Evolutionary conservation across 2,797 vertebrate genomes (phyloP), one percentile per base, ranked within the genome.

Genomic region (Nothura maculosa): DNA sequence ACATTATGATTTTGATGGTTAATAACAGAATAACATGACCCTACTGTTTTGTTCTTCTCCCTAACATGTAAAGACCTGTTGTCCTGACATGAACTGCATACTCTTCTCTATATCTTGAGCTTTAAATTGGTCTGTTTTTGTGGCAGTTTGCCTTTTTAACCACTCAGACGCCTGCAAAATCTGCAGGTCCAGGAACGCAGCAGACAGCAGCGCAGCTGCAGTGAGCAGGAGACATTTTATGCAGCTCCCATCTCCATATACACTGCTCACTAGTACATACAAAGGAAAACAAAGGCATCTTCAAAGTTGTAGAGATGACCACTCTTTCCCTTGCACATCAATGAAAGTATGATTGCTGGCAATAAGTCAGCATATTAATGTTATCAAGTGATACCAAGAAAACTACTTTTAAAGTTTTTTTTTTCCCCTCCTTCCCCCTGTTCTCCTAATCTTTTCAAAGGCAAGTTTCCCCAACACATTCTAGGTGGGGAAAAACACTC

Each of bases 401-500:
- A 79, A 30, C 3, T 0, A 68, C 58, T 86, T 40, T 4, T 21
- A 88, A 85, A 74, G 32, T 21, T 72, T 74, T 84, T 75, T 47
- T 3, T 28, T 13, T n/a, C 77, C 18, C 3, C 11, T 3, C 38
- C 8, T 2, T 1, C 6, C 9, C 27, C 10, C 19, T 2, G 1
- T 9, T 10, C 18, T 8, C 34, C 15, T 14, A 4, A 12, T 10
- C 64, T 78, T 74, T 74, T 34, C 69, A 81, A 83, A 60, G 28
- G 22, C 13, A 84, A 40, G 27, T 16, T 61, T 21, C 64, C n/a
- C 57, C 30, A 91, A 58, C 24, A 20, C 28, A 57, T 25, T 2
- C 60, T 62, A 10, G 9, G 28, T 36, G 12, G 73, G 75, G 63
- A 63, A 6, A 91, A 63, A 68, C 48, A 25, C 48, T 61, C 43